A percentile compares a stretch with the other conserved stretches of the same genome.
phyloP scores from a whole-genome alignment of 2,797 vertebrate genomes.

The Epinephelus awoara region DNA sequence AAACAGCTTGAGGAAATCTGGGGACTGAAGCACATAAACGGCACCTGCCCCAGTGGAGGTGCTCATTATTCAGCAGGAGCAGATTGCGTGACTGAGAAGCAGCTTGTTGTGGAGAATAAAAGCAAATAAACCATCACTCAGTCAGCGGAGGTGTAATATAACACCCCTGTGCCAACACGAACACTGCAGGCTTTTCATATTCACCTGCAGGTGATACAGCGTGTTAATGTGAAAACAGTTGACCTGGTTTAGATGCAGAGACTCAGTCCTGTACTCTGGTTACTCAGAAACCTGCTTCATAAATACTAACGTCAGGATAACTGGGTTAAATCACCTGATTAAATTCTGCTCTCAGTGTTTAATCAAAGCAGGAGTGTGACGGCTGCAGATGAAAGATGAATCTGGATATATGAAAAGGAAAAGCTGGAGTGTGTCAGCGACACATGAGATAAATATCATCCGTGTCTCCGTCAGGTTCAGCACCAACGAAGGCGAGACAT shows the following conservation, averaged over 20 bases:
- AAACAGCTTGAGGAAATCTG: constrained; percentile 6
- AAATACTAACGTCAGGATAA: neutral
- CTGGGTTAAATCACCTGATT: constrained; percentile 4
- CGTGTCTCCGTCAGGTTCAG: constrained; percentile 88
- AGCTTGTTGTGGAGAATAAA: constrained; percentile 10
- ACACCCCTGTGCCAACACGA: constrained; percentile 1
- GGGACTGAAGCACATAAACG: constrained; percentile 19
- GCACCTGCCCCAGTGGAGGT: neutral
- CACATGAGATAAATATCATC: neutral
- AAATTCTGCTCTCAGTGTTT: neutral
- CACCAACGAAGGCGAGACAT: constrained; percentile 97
- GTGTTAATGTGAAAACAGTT: constrained; percentile 9
- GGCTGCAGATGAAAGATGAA: neutral
- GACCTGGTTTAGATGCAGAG: constrained; percentile 6
- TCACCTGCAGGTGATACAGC: constrained; percentile 1
- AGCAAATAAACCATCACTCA: neutral
- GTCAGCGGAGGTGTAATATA: constrained; percentile 32
- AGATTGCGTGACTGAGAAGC: constrained; percentile 25
- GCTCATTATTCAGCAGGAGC: constrained; percentile 40
- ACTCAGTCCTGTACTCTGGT: constrained; percentile 5
- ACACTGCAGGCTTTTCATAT: neutral
- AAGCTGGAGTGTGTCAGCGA: too few species aligned
- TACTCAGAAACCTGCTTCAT: constrained; percentile 12
- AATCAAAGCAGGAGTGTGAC: neutral
- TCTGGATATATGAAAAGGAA: neutral